These are phyloP conservation scores for Aphidius gifuensis DNA, from an alignment of 1,140 invertebrate species.

Conservation along the genomic window DNA sequence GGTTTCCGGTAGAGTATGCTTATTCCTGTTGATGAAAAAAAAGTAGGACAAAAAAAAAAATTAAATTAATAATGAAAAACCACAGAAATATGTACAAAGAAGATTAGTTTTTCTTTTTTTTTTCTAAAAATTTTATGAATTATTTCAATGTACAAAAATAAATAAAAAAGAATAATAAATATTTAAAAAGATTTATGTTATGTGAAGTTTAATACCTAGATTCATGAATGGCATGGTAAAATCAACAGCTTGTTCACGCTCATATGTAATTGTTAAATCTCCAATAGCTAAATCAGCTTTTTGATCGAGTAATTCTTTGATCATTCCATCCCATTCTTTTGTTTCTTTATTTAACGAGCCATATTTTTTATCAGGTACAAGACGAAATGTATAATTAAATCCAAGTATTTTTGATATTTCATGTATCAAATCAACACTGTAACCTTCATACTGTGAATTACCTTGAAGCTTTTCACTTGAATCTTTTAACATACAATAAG, in stretches of 20 bases:
- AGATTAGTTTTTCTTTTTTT: background rate
- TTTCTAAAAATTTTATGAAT: background rate
- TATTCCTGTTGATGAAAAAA: constrained; percentile 59
- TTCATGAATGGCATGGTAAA: constrained; percentile 97
- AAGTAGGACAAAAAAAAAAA: background rate
- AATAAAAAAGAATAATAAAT: background rate
- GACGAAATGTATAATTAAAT: constrained; percentile 85
- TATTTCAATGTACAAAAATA: background rate
- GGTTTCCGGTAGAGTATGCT: constrained; percentile 91
- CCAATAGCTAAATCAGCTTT: constrained; percentile 89
- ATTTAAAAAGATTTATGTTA: background rate
- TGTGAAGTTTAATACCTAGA: constrained; percentile 58
- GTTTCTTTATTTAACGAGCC: constrained; percentile 74
- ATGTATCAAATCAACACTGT: constrained; percentile 81
- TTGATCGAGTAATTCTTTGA: constrained; percentile 84
- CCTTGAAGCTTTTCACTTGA: constrained; percentile 76
- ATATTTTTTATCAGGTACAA: constrained; percentile 79
- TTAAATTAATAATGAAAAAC: background rate
- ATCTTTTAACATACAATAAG: constrained; percentile 87
- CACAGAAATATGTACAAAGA: no score
- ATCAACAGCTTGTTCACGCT: constrained; percentile 84
- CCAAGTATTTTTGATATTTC: constrained; percentile 84
- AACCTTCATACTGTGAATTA: constrained; percentile 86
- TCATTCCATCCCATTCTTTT: constrained; percentile 93
- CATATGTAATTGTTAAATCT: constrained; percentile 91